These are phyloP conservation scores for Hippopotamus amphibius DNA, from an alignment of 2,113 vertebrate genomes.

Conservation along the genomic window DNA sequence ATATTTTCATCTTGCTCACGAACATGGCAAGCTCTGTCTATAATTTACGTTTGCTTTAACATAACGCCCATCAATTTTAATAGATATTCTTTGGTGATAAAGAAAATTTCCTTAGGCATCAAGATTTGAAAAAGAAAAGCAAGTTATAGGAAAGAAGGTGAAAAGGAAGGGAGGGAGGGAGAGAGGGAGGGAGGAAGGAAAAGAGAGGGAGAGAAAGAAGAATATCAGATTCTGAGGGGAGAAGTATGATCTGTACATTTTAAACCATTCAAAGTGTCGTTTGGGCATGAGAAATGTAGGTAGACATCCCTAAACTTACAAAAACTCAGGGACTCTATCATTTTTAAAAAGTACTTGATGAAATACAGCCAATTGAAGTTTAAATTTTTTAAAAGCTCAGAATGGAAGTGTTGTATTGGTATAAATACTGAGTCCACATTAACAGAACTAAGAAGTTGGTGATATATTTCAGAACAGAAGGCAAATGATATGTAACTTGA, in stretches of 20 bases:
- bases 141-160: not conserved
- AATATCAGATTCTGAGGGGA: not conserved
- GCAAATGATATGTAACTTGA: slow-evolving; percentile 60
- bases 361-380: not conserved
- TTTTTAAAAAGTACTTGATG: not conserved
- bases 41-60: not conserved
- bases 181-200: no score
- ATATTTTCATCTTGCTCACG: slow-evolving; percentile 50
- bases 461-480: slow-evolving; percentile 66
- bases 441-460: slow-evolving; percentile 32
- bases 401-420: slow-evolving; percentile 10
- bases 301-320: not conserved
- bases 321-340: not conserved
- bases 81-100: not conserved
- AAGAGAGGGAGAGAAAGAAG: rapidly evolving
- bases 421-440: slow-evolving; percentile 24
- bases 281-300: not conserved
- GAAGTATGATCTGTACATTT: not conserved
- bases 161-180: not conserved
- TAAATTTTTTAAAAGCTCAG: not conserved
- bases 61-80: not conserved
- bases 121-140: not conserved
- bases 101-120: slow-evolving; percentile 20
- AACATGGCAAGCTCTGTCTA: not conserved
- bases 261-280: not conserved